Evolutionary conservation across 2,888 invertebrate genomes (phyloP), one percentile per base, ranked within the genome.

Genomic region (Cataglyphis cursor): DNA sequence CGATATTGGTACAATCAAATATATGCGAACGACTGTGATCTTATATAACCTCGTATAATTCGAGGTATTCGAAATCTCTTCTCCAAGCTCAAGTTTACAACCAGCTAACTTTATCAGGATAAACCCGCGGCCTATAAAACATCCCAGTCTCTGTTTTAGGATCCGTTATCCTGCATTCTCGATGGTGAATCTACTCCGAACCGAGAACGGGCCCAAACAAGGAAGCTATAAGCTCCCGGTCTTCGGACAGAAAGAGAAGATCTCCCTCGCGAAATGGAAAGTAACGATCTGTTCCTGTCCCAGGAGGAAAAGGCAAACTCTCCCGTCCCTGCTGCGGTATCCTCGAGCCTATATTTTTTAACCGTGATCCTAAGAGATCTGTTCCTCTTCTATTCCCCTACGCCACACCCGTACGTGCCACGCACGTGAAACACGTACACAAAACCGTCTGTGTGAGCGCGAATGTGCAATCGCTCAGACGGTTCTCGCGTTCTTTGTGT

Each of bases 311-410:
- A 85, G 66, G 66, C 83, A 81, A 86, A 87, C 81, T 57, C 62
- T 51, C 18, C 12, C 35, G 57, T 18, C 44, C 44, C 84, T 48
- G 8, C n/a, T 38, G 61, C 31, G 64, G 62, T 57, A 54, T 64
- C 61, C 73, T 65, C 59, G 78, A 83, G 70, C 84, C 86, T 91
- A 90, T 90, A 90, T 92, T 91, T 92, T 91, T 92, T 89, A 90
- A 91, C 87, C 85, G 85, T 78, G 72, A 82, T 84, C 88, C 84
- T 85, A 72, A 83, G 83, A 81, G 75, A 83, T 66, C 82, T 82
- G 73, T 73, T 72, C 54, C n/a, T 15, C n/a, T 4, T 5, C 15
- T 4, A 5, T 8, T 18, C 8, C 4, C 6, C 31, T 12, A n/a
- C n/a, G 51, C 18, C 72, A 10, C 24, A 18, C 5, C 24, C 18